Evolutionary conservation across 2,113 vertebrate genomes (phyloP).

Genomic region (Phoenicopterus ruber): DNA sequence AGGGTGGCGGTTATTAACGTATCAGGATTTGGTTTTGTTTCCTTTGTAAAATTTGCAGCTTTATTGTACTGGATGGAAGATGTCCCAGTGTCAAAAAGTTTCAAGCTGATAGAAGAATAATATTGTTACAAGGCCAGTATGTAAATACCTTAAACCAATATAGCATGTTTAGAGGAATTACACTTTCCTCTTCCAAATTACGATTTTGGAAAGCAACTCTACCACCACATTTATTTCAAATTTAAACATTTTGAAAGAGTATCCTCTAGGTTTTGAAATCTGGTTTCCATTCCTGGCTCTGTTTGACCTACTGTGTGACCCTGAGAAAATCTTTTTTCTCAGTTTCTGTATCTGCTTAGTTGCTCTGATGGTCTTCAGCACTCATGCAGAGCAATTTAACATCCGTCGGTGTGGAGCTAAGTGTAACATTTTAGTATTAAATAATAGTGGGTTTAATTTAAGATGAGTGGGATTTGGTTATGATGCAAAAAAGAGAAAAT

Average conservation of each 20-base stretch:
- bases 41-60: not conserved
- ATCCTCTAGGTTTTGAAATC: slow-evolving; percentile 22
- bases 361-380: not conserved
- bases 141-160: slow-evolving; percentile 47
- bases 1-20: not conserved
- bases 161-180: slow-evolving; percentile 38
- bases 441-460: not conserved
- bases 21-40: not conserved
- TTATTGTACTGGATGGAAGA: not conserved
- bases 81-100: not conserved
- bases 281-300: slow-evolving; percentile 53
- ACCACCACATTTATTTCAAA: slow-evolving; percentile 30
- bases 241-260: slow-evolving; percentile 27
- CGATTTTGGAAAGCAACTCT: slow-evolving; percentile 28
- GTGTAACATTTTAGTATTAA: not conserved
- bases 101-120: slow-evolving; percentile 21
- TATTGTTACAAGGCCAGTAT: slow-evolving; percentile 30
- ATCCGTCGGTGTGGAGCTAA: rapidly evolving
- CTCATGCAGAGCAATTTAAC: not conserved
- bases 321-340: not conserved
- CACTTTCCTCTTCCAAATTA: slow-evolving; percentile 31
- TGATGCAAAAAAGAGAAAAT: not conserved
- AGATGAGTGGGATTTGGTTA: not conserved
- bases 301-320: slow-evolving; percentile 8
- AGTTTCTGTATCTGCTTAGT: not conserved